Conservation (phyloP, 2,888 invertebrate species). For the Machimus atricapillus region DNA sequence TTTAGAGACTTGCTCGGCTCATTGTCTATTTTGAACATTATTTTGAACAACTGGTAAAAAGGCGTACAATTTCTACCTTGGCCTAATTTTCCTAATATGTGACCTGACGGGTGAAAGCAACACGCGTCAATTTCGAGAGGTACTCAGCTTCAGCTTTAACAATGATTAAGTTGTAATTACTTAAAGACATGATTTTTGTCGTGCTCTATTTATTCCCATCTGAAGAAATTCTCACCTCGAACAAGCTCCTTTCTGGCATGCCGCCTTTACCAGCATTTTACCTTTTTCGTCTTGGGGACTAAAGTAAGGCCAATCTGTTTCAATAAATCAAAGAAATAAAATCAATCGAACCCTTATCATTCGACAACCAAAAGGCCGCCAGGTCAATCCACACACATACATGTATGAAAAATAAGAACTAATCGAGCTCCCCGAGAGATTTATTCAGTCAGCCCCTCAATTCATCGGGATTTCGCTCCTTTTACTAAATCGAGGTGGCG, state of each 20-base stretch:
- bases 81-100: too few relatives aligned
- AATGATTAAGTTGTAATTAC: too few relatives aligned
- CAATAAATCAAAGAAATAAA: not conserved
- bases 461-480: not conserved
- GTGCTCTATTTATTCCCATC: not conserved
- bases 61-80: too few relatives aligned
- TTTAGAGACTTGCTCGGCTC: not conserved
- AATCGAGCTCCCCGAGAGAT: not conserved
- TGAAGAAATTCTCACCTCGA: not conserved
- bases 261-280: not conserved
- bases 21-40: not conserved
- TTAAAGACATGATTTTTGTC: not conserved
- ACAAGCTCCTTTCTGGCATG: not conserved
- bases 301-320: not conserved
- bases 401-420: not conserved
- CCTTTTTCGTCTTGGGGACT: not conserved
- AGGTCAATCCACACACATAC: not conserved
- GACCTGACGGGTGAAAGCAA: too few relatives aligned
- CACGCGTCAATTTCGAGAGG: too few relatives aligned
- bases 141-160: too few relatives aligned
- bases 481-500: not conserved
- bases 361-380: not conserved
- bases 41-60: too few relatives aligned
- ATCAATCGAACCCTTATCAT: not conserved
- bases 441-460: not conserved